Evolutionary conservation across 37 sponge, comb jelly and placozoan genomes (phyloP).

Genomic region (Petrosia ficiformis): DNA sequence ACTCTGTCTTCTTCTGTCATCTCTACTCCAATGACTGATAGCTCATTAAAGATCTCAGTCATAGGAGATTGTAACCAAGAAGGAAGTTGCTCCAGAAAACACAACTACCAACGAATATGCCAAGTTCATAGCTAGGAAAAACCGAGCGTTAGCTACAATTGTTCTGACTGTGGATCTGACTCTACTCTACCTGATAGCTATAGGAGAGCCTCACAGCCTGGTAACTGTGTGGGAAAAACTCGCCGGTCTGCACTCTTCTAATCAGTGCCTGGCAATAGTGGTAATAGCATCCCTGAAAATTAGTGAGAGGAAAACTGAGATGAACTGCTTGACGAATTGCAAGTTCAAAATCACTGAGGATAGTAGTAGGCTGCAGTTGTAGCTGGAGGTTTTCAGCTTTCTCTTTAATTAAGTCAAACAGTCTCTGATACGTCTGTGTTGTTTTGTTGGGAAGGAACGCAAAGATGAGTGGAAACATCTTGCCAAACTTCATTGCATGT

Average conservation of each 20-base stretch:
- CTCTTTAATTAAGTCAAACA: constrained; percentile 18
- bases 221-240: too few relatives aligned
- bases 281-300: constrained; percentile 13
- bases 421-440: not conserved
- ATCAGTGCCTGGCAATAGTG: constrained; percentile 14
- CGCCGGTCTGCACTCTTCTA: not conserved
- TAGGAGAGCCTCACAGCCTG: too few relatives aligned
- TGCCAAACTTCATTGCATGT: constrained; percentile 13
- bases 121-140: too few relatives aligned
- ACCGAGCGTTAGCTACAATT: too few relatives aligned
- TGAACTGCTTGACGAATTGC: constrained; percentile 13
- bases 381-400: not conserved
- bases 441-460: constrained; percentile 10
- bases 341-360: constrained; percentile 16
- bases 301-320: constrained; percentile 4
- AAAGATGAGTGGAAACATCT: constrained; percentile 5
- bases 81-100: too few relatives aligned
- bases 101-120: too few relatives aligned
- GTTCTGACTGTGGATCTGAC: too few relatives aligned
- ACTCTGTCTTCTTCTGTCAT: too few relatives aligned
- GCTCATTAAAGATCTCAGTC: too few relatives aligned
- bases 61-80: too few relatives aligned
- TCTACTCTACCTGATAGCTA: too few relatives aligned
- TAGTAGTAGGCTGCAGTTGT: not conserved
- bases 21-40: too few relatives aligned